Percentiles rank a stretch among this genome's conserved stretches.
phyloP scores from a whole-genome alignment of 2,113 vertebrate genomes.

The Notothenia coriiceps region DNA sequence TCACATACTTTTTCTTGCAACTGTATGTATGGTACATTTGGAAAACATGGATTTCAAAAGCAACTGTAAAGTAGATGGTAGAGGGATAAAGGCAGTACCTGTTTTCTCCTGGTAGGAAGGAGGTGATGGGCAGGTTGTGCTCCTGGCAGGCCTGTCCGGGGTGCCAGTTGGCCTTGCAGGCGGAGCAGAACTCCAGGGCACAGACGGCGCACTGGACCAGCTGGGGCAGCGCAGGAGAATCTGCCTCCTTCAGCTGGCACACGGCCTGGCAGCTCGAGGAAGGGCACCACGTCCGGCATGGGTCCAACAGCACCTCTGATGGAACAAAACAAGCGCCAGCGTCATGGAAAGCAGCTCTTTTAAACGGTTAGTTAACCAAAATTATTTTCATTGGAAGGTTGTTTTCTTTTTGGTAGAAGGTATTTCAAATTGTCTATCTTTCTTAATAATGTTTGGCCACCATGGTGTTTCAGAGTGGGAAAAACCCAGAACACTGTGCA shows the following conservation, averaged over 20 bases:
- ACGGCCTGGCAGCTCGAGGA: slow-evolving; percentile 96
- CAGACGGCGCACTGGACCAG: slow-evolving; percentile 93
- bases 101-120: slow-evolving; percentile 95
- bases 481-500: background rate
- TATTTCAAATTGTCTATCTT: no score
- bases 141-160: slow-evolving; percentile 94
- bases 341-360: background rate
- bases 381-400: background rate
- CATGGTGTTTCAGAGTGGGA: background rate
- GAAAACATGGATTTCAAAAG: background rate
- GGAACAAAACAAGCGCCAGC: background rate
- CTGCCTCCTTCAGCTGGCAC: slow-evolving; percentile 93
- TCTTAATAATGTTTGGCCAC: no score
- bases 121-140: slow-evolving; percentile 88
- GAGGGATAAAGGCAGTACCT: slow-evolving; percentile 82
- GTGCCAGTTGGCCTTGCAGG: slow-evolving; percentile 97
- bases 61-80: no score
- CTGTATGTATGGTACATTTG: background rate
- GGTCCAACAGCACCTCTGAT: slow-evolving; percentile 96
- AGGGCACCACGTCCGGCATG: slow-evolving; percentile 98
- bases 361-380: background rate
- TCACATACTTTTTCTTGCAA: no score
- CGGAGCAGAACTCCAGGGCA: slow-evolving; percentile 94
- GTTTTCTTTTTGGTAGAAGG: background rate
- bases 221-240: slow-evolving; percentile 88